Conservation (phyloP, 2,113 vertebrate species). For the Pao palembangensis region DNA sequence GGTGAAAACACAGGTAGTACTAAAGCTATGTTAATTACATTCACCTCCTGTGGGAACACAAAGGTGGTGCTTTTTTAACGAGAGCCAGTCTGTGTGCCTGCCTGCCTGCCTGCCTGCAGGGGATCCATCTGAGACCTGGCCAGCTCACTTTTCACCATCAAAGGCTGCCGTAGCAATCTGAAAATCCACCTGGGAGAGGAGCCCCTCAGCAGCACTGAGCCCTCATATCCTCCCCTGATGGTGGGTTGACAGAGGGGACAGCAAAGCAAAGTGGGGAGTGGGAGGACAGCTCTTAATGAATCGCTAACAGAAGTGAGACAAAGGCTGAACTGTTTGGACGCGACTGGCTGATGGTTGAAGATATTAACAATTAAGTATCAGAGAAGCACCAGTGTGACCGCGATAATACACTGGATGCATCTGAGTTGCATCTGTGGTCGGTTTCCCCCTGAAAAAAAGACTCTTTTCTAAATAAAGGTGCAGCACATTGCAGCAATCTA, state of each 20-base stretch:
- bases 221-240: constrained; percentile 56
- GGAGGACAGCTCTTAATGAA: constrained; percentile 23
- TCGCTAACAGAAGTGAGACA: constrained; percentile 21
- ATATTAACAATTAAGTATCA: background rate
- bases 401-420: too few relatives aligned
- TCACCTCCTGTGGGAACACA: constrained; percentile 73
- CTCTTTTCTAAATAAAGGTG: too few relatives aligned
- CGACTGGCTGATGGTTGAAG: constrained; percentile 5
- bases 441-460: too few relatives aligned
- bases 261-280: background rate
- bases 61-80: constrained; percentile 71
- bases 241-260: constrained; percentile 56
- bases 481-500: too few relatives aligned
- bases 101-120: constrained; percentile 63
- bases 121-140: constrained; percentile 61
- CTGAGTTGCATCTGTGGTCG: too few relatives aligned
- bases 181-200: constrained; percentile 63
- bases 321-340: constrained; percentile 34
- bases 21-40: constrained; percentile 75
- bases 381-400: background rate
- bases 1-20: constrained; percentile 69
- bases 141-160: constrained; percentile 70
- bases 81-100: constrained; percentile 67
- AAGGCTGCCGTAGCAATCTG: constrained; percentile 56
- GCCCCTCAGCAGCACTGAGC: constrained; percentile 50